Evolutionary conservation across 2,888 invertebrate species (phyloP).

Genomic region (Sarcophaga caerulescens): DNA sequence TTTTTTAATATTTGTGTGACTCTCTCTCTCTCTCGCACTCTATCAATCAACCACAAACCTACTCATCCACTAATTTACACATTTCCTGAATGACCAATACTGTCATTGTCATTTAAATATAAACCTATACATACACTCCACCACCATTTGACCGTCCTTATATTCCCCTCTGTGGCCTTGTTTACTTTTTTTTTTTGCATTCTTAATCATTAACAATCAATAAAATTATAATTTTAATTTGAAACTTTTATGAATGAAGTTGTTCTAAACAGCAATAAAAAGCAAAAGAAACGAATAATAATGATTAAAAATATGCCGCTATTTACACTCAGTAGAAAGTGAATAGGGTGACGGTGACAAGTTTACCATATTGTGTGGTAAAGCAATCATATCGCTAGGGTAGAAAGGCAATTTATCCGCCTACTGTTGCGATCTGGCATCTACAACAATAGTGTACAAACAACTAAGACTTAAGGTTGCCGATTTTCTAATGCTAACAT

Average conservation of each 20-base stretch:
- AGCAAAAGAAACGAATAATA: not conserved
- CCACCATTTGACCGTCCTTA: not conserved
- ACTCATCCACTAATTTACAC: not conserved
- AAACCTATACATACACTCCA: not conserved
- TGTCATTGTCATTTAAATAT: not conserved
- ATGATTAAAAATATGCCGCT: not conserved
- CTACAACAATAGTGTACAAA: too few species aligned
- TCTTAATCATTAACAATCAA: not conserved
- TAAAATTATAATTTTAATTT: conserved; percentile 25
- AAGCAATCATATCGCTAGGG: too few species aligned
- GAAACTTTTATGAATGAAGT: conserved; percentile 32
- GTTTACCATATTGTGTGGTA: too few species aligned
- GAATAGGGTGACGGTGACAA: not conserved
- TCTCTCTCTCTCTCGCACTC: not conserved
- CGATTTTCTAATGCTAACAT: too few species aligned
- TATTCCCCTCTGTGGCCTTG: not conserved
- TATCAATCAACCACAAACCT: not conserved
- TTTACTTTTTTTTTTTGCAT: too few species aligned
- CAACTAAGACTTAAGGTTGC: too few species aligned
- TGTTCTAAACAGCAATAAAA: conserved; percentile 28
- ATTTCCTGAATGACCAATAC: conserved; percentile 50
- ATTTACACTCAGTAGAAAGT: conserved; percentile 2
- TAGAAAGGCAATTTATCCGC: too few species aligned
- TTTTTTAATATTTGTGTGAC: not conserved
- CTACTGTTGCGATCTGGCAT: too few species aligned